Evolutionary conservation across 2,888 invertebrate genomes (phyloP), one percentile per base, ranked within the genome.

Genomic region (Eremobia ochroleuca): DNA sequence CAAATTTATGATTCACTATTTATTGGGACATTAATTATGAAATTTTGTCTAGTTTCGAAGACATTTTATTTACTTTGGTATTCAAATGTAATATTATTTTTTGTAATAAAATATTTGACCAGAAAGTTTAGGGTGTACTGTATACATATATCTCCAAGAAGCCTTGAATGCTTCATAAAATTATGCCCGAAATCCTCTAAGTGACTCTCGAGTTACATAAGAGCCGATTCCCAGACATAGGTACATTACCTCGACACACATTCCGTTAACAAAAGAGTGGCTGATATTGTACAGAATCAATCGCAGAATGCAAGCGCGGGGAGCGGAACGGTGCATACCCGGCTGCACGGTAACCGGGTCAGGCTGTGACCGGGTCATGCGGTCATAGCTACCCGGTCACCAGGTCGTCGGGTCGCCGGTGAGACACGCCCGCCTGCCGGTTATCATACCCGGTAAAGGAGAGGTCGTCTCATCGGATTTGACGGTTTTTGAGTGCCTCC

Each of bases 321-420:
- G 87, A 73, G 71, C 69, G 87, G 84, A 88, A 49, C 90, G 90
- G 85, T 92, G 94, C 92, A 93, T 91, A 87, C 84, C 87, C 89
- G 85, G 91, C 80, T 84, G 89, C 86, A 87, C 82, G 77, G 87
- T 91, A 93, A 94, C 93, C 94, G 91, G 95, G 95, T 92, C 94
- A 92, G 89, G 91, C 75, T 87, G 91, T 92, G 94, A 94, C 95
- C 95, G 91, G 95, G 95, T 95, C 92, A 95, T 92, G 91, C 92
- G 94, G 94, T 93, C 89, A 85, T 68, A 82, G 86, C 79, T 83
- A 79, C 77, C 83, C 84, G 84, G 84, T 84, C 74, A 91, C 92
- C 91, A 90, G 92, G 92, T 92, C 90, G 90, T 90, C 76, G 85
- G 85, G 84, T 81, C 82, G 72, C 77, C 73, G 77, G 86, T 74